These are phyloP conservation scores for Proterorhinus semilunaris DNA, from an alignment of 2,113 vertebrate species.

Conservation along the genomic window DNA sequence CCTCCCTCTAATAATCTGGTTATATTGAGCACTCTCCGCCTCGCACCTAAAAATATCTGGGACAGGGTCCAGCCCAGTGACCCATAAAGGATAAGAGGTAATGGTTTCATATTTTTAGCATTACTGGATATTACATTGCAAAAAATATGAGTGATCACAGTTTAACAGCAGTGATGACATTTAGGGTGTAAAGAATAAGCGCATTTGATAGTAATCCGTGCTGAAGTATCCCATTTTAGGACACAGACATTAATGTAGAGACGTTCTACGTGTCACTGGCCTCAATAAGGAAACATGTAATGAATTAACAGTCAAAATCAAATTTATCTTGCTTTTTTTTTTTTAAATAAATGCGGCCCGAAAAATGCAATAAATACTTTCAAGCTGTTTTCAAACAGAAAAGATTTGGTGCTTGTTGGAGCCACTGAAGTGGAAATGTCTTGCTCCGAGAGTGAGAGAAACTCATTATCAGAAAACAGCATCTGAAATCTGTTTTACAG, in stretches of 20 bases:
- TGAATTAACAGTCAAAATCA: neutral
- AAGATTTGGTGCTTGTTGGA: neutral
- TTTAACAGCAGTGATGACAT: too few relatives aligned
- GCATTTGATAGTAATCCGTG: too few relatives aligned
- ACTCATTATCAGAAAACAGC: neutral
- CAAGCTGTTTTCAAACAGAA: neutral
- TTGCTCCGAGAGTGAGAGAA: neutral
- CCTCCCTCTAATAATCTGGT: neutral
- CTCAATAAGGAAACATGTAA: too few relatives aligned
- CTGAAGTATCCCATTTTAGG: too few relatives aligned
- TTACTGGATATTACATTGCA: neutral
- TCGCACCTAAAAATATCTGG: neutral
- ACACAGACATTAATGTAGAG: too few relatives aligned
- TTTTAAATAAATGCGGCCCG: neutral
- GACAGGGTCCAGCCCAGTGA: constrained; percentile 1
- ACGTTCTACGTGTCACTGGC: too few relatives aligned
- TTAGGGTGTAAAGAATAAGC: too few relatives aligned
- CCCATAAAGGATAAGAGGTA: neutral
- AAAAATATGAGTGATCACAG: neutral
- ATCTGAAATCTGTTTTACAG: neutral
- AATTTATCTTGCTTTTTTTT: neutral
- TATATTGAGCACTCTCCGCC: neutral
- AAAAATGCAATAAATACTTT: neutral
- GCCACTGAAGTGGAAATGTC: constrained; percentile 3
- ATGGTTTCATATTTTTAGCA: neutral